Evolutionary conservation across 2,888 invertebrate species (phyloP).

Genomic region (Pemphredon lugubris): DNA sequence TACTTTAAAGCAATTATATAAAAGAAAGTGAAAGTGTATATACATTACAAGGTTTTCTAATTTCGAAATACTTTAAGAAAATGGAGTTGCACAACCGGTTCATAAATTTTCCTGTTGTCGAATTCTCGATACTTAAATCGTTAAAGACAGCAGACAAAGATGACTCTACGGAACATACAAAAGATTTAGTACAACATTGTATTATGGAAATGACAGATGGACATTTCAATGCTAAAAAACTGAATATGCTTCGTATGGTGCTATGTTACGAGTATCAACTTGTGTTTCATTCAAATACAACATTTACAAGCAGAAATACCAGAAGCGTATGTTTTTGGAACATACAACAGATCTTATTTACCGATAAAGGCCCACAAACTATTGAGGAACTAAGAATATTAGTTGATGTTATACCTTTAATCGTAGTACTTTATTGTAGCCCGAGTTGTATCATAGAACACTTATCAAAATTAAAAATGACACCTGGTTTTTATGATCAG

Average conservation of each 20-base stretch:
- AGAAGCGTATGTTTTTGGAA: slow-evolving; percentile 34
- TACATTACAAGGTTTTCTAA: too few relatives aligned
- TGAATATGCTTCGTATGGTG: slow-evolving; percentile 60
- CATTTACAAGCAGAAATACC: too few relatives aligned
- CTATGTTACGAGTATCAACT: slow-evolving; percentile 69
- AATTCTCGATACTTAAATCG: slow-evolving; percentile 58
- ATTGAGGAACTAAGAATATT: slow-evolving; percentile 48
- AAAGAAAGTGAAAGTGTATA: too few relatives aligned
- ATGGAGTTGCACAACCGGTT: slow-evolving; percentile 73
- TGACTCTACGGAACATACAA: too few relatives aligned
- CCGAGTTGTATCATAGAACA: slow-evolving; percentile 23
- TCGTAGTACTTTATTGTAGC: slow-evolving; percentile 58
- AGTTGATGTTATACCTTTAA: slow-evolving; percentile 67
- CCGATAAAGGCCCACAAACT: slow-evolving; percentile 3
- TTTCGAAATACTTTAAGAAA: not conserved
- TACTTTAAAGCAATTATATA: not conserved
- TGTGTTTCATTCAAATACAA: too few relatives aligned
- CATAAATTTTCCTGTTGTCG: slow-evolving; percentile 48
- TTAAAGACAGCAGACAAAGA: slow-evolving; percentile 20
- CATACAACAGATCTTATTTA: slow-evolving; percentile 40
- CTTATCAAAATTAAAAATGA: slow-evolving; percentile 49
- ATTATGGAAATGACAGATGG: slow-evolving; percentile 36
- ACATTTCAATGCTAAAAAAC: slow-evolving; percentile 46
- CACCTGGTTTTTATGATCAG: slow-evolving; percentile 8
- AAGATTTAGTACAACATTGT: slow-evolving; percentile 24